These are phyloP conservation scores for Cebidichthys violaceus DNA, from an alignment of 2,113 vertebrate genomes.

Conservation along the genomic window DNA sequence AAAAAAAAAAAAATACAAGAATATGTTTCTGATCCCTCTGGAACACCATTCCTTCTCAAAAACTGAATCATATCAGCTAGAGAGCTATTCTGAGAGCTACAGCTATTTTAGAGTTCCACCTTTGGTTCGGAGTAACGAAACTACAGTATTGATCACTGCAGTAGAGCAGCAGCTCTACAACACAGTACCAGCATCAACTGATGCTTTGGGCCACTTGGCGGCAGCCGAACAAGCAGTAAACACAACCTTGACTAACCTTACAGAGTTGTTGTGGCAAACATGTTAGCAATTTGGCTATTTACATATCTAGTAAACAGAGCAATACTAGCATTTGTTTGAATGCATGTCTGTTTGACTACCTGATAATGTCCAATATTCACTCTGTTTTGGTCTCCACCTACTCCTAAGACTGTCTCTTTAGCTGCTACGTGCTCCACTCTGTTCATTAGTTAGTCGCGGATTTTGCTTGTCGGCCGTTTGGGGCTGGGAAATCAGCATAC, in stretches of 20 bases:
- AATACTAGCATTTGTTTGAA: background rate
- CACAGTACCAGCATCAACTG: background rate
- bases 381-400: constrained; percentile 2
- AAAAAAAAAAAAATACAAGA: background rate
- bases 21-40: background rate
- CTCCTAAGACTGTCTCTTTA: background rate
- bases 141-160: background rate
- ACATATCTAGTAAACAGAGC: background rate
- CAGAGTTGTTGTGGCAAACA: background rate
- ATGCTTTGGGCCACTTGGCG: background rate
- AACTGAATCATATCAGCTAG: background rate
- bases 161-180: background rate
- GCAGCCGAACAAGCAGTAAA: constrained; percentile 1
- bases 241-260: background rate
- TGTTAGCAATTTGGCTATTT: background rate
- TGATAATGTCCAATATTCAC: background rate
- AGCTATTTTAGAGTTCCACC: constrained; percentile 22
- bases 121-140: constrained; percentile 18
- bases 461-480: background rate
- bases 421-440: background rate
- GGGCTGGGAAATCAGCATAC: background rate
- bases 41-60: background rate
- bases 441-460: background rate
- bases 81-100: constrained; percentile 17
- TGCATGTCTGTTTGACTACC: background rate